Conservation (phyloP, 2,888 invertebrate species). For the Arctia plantaginis region DNA sequence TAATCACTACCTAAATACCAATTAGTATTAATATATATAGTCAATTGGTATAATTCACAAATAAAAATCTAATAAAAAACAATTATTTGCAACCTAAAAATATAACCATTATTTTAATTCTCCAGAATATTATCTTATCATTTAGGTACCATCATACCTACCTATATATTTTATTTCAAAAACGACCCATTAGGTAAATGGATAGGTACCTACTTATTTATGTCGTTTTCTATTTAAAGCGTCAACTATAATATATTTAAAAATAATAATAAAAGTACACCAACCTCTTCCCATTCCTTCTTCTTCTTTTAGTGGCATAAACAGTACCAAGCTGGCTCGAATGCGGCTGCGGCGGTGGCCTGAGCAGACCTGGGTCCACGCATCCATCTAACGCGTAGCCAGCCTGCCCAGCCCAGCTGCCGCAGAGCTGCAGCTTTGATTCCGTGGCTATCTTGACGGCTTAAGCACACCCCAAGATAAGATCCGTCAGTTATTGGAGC, state of each 20-base stretch:
- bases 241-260: not conserved
- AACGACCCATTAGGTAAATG: too few relatives aligned
- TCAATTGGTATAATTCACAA: too few relatives aligned
- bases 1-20: not conserved
- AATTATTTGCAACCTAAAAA: too few relatives aligned
- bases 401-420: constrained; percentile 78
- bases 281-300: constrained; percentile 98
- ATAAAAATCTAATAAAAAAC: too few relatives aligned
- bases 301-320: constrained; percentile 97
- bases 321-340: constrained; percentile 97
- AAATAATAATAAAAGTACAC: constrained; percentile 50
- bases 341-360: constrained; percentile 91
- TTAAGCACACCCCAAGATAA: constrained; percentile 44
- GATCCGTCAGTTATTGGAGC: constrained; percentile 40
- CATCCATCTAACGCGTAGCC: constrained; percentile 88
- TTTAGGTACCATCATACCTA: too few relatives aligned
- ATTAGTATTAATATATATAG: not conserved
- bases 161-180: too few relatives aligned
- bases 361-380: constrained; percentile 92
- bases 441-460: constrained; percentile 84
- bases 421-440: constrained; percentile 81
- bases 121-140: too few relatives aligned
- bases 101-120: too few relatives aligned
- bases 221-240: too few relatives aligned
- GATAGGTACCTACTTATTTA: too few relatives aligned